phyloP scores from a whole-genome alignment of 2,113 vertebrate species.

The Hippocampus comes region DNA sequence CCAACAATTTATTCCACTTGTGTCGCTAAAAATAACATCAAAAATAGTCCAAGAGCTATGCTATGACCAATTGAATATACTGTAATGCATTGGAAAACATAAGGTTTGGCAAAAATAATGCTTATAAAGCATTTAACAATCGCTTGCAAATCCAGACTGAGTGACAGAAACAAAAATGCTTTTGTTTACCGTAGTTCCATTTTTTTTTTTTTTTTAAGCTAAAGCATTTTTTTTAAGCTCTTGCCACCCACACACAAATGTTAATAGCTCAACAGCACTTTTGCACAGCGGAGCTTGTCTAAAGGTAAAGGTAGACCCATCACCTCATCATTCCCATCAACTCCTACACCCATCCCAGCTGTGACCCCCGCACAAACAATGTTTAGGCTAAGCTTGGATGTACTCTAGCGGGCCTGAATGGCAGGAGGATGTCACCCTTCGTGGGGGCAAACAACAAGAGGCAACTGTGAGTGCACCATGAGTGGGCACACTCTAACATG shows the following conservation, averaged over 20 bases:
- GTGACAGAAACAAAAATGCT: conserved; percentile 58
- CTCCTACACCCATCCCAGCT: conserved; percentile 76
- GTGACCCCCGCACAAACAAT: conserved; percentile 70
- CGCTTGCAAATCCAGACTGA: conserved; percentile 29
- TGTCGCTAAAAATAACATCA: background rate
- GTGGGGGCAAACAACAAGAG: conserved; percentile 63
- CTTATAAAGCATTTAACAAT: conserved; percentile 59
- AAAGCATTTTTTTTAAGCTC: conserved; percentile 50
- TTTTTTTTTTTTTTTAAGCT: background rate
- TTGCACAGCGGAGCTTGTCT: conserved; percentile 70
- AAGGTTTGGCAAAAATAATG: conserved; percentile 42
- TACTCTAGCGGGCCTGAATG: conserved; percentile 65
- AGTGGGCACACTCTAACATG: conserved; percentile 62
- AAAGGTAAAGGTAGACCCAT: conserved; percentile 75
- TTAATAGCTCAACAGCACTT: conserved; percentile 77
- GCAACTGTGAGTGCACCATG: conserved; percentile 61
- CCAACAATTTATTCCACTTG: too few species aligned
- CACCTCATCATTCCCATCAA: conserved; percentile 77
- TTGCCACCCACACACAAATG: conserved; percentile 74
- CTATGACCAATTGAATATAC: conserved; percentile 3
- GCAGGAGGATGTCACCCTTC: conserved; percentile 65
- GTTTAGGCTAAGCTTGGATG: conserved; percentile 73
- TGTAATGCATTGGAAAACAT: conserved; percentile 1
- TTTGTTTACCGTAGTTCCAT: conserved; percentile 72
- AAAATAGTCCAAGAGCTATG: background rate